These are phyloP conservation scores for Ptyas mucosa DNA, from an alignment of 2,113 vertebrate species.

Conservation along the genomic window DNA sequence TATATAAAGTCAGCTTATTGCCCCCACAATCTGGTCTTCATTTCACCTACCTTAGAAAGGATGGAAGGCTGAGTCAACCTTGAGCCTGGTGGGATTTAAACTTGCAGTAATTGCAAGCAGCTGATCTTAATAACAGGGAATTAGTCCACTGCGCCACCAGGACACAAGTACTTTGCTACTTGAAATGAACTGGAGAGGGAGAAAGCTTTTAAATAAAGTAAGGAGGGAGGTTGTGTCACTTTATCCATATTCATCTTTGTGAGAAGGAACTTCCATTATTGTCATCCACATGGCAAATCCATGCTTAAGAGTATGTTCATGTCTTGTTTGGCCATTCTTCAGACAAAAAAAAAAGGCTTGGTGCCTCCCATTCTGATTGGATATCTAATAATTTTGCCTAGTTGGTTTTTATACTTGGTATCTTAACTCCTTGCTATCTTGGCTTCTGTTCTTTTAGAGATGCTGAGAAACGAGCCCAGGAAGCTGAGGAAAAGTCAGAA, in stretches of 20 bases:
- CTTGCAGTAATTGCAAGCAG: too few species aligned
- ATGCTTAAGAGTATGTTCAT: not conserved
- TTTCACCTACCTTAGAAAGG: too few species aligned
- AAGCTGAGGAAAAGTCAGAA: conserved; percentile 73
- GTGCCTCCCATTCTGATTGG: not conserved
- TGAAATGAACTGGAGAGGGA: not conserved
- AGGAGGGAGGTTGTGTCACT: not conserved
- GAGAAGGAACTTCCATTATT: not conserved
- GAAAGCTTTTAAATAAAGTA: not conserved
- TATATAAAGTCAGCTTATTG: too few species aligned
- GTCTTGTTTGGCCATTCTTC: not conserved
- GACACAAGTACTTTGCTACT: too few species aligned
- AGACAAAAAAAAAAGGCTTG: not conserved
- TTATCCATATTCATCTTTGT: not conserved
- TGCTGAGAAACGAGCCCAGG: conserved; percentile 66
- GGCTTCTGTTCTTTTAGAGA: conserved; percentile 56
- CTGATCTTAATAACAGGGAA: too few species aligned
- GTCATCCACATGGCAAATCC: not conserved
- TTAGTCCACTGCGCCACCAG: too few species aligned
- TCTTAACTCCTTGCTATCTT: conserved; percentile 37
- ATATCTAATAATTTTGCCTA: not conserved
- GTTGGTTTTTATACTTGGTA: conserved; percentile 13
- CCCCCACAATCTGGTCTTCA: too few species aligned
- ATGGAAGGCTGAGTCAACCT: too few species aligned
- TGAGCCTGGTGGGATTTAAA: too few species aligned